Conservation (phyloP, 2,113 vertebrate genomes). For the Xenotilapia flavipinnis region DNA sequence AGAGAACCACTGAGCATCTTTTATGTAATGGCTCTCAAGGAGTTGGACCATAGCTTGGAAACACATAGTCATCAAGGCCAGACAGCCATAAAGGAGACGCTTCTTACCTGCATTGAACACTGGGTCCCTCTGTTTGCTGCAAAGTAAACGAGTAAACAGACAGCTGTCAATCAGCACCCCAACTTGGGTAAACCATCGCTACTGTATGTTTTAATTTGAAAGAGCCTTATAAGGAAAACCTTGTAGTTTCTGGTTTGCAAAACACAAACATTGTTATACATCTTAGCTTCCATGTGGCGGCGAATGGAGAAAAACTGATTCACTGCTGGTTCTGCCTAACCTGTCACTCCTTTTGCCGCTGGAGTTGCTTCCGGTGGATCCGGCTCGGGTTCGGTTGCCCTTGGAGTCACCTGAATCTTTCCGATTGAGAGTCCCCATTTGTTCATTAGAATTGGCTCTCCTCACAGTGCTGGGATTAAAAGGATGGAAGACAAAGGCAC, state of each 20-base stretch:
- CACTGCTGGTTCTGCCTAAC: slow-evolving; percentile 50
- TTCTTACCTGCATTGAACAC: slow-evolving; percentile 95
- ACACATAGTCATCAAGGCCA: neutral
- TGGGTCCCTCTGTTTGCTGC: slow-evolving; percentile 96
- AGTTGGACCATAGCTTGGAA: neutral
- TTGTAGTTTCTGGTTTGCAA: neutral
- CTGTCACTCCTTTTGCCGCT: slow-evolving; percentile 93
- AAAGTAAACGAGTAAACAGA: slow-evolving; percentile 53
- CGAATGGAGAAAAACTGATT: neutral
- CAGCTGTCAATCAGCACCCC: slow-evolving; percentile 35
- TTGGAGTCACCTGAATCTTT: slow-evolving; percentile 88
- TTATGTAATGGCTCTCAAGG: neutral
- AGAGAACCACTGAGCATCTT: slow-evolving; percentile 6
- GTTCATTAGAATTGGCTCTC: slow-evolving; percentile 91
- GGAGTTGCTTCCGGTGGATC: slow-evolving; percentile 91
- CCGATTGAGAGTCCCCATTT: slow-evolving; percentile 80
- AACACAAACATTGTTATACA: neutral
- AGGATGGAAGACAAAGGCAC: neutral
- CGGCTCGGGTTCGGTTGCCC: slow-evolving; percentile 84
- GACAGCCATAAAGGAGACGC: neutral
- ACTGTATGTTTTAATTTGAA: neutral
- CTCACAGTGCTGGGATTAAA: slow-evolving; percentile 79
- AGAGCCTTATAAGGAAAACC: neutral
- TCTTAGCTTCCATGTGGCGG: neutral
- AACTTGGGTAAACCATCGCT: neutral